Base-by-base conservation (phyloP, 2,888 invertebrate species). In the Plagodis pulveraria region DNA sequence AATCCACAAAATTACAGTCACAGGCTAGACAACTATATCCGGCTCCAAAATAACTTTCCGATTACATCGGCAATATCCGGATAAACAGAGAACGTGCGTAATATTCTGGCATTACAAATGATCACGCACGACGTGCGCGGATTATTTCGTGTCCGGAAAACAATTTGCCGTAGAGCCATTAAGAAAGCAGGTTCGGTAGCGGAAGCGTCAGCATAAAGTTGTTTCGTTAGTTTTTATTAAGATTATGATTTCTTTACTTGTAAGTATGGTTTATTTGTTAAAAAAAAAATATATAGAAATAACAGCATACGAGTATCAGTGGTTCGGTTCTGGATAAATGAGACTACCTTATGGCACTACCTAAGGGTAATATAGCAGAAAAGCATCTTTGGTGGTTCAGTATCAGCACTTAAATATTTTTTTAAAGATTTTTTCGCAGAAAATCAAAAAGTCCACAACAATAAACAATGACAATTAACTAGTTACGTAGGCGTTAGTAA, bases 51-150 rank as follows among this genome's bases (percentile, higher is more conserved):
- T 41, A 38, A 36, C 22, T 33, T 47, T 35, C 12, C 35, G 36
- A 42, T 38, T 38, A 48, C 34, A 44, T 44, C 38, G 12, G 33
- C 36, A 50, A 33, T n/a, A 6, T 8, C 58, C 52, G 35, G 34
- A 58, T 49, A 52, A 46, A 50, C 50, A 46, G 46, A 12, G 38
- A 47, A 42, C 58, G 11, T 54, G 48, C 43, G 55, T 56, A 56
- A 61, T 61, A 56, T 56, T 51, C 48, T 12, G 22, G 40, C 12
- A 36, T 52, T 52, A 63, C 62, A 58, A 62, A 65, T 57, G 56
- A 54, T 58, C 48, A 40, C 58, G 33, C 57, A 54, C 59, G 60
- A 65, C 62, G 57, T 59, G 57, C 8, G 56, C 40, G 63, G 66
- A 65, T 69, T 62, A 59, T 56, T 59, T 50, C 50, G 35, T 50